phyloP scores from a whole-genome alignment of 2,797 vertebrate species.

The Myotis planiceps region DNA sequence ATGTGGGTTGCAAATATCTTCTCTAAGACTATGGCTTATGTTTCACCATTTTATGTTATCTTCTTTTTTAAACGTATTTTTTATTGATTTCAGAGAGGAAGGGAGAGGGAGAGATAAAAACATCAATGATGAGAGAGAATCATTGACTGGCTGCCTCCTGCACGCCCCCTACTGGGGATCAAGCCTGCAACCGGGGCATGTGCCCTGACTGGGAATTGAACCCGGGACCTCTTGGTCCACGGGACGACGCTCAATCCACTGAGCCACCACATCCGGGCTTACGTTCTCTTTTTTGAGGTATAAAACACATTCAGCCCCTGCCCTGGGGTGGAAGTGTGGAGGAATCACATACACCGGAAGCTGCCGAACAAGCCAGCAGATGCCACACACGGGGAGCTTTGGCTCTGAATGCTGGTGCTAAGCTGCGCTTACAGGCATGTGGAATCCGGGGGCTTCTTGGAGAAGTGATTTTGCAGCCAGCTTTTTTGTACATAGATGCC shows the following conservation, averaged over 20 bases:
- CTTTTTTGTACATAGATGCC: background rate
- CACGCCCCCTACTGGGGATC: no score
- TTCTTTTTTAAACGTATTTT: background rate
- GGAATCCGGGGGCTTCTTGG: background rate
- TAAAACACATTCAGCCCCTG: background rate
- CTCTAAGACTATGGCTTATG: background rate
- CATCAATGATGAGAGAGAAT: no score
- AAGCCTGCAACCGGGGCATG: no score
- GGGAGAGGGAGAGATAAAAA: no score
- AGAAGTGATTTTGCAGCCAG: background rate
- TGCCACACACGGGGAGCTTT: background rate
- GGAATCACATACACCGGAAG: background rate
- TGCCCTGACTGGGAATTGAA: no score
- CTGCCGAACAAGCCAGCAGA: background rate
- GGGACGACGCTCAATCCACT: no score
- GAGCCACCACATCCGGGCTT: background rate
- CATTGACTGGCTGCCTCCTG: no score
- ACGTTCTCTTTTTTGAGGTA: background rate
- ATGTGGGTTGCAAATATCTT: background rate
- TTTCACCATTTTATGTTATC: background rate
- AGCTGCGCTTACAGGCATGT: background rate
- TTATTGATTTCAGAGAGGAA: no score
- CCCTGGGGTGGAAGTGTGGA: background rate
- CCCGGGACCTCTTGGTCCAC: no score
- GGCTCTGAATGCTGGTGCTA: accelerated